Conservation (phyloP, 2,888 invertebrate species). For the Agriotes lineatus region DNA sequence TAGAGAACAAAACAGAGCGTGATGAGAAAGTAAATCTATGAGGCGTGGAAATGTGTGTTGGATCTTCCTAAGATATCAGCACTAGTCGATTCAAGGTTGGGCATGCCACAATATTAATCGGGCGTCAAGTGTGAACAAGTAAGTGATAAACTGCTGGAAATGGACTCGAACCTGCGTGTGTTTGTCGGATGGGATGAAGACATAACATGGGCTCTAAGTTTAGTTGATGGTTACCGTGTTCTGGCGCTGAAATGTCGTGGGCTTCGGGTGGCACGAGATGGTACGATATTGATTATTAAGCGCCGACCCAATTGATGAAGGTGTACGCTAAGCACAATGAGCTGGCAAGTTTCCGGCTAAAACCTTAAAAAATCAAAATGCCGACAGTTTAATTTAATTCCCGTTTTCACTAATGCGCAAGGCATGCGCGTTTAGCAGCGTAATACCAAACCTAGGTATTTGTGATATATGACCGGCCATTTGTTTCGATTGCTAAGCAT, state of each 20-base stretch:
- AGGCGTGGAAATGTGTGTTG: conserved; percentile 36
- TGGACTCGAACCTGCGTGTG: conserved; percentile 64
- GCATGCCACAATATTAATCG: conserved; percentile 68
- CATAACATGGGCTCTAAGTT: conserved; percentile 57
- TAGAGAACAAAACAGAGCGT: conserved; percentile 28
- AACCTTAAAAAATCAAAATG: no score
- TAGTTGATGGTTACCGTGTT: conserved; percentile 45
- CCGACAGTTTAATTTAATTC: not conserved
- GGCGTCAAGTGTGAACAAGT: conserved; percentile 66
- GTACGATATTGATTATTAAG: conserved; percentile 39
- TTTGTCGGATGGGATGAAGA: conserved; percentile 63
- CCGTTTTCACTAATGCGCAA: not conserved
- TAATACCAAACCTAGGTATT: conserved; percentile 18
- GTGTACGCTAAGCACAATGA: conserved; percentile 1
- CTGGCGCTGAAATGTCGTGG: conserved; percentile 42
- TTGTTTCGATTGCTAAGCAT: conserved; percentile 55
- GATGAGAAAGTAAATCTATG: conserved; percentile 35
- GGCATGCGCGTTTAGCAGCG: not conserved
- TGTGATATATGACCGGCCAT: conserved; percentile 46
- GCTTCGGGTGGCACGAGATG: conserved; percentile 37
- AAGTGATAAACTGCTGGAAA: conserved; percentile 67
- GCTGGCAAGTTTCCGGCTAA: no score
- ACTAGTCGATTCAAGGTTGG: conserved; percentile 58
- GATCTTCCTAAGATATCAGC: conserved; percentile 57
- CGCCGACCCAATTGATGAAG: conserved; percentile 11